Evolutionary conservation across 1,140 invertebrate species (phyloP).

Genomic region (Probaryconus sp.): DNA sequence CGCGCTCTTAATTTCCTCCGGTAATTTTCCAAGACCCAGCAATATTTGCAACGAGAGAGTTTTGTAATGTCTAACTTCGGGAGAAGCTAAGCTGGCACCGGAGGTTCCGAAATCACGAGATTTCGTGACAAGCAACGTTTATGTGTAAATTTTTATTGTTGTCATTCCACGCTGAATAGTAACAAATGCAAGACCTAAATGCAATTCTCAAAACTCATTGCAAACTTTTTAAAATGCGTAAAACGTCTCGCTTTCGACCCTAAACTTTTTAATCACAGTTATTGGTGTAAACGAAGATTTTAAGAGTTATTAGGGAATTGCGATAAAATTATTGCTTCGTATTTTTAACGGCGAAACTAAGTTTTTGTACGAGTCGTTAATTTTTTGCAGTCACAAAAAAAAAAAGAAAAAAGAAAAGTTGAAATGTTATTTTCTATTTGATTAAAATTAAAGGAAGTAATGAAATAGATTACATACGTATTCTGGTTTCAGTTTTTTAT

Average conservation of each 20-base stretch:
- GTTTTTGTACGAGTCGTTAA: too few species aligned
- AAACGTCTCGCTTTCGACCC: background rate
- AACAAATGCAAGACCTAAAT: slow-evolving; percentile 3
- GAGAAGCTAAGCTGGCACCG: background rate
- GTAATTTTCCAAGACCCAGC: slow-evolving; percentile 63
- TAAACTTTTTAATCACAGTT: background rate
- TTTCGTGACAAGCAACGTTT: slow-evolving; percentile 64
- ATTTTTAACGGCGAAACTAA: too few species aligned
- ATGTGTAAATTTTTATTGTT: slow-evolving; percentile 42
- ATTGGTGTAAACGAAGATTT: too few species aligned
- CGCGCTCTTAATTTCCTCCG: slow-evolving; percentile 69
- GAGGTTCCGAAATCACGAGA: slow-evolving; percentile 24
- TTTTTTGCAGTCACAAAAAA: too few species aligned
- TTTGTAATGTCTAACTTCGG: slow-evolving; percentile 34
- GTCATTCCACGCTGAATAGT: slow-evolving; percentile 18
- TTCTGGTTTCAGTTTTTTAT: slow-evolving; percentile 98
- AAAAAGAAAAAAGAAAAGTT: too few species aligned
- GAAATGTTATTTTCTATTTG: too few species aligned
- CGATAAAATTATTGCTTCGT: too few species aligned
- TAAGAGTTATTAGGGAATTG: too few species aligned
- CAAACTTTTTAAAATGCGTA: background rate
- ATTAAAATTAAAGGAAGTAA: too few species aligned
- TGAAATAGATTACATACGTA: slow-evolving; percentile 83
- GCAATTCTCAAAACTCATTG: slow-evolving; percentile 3
- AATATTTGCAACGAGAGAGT: slow-evolving; percentile 26